phyloP scores from a whole-genome alignment of 2,888 invertebrate genomes.

The Tetramorium bicarinatum region DNA sequence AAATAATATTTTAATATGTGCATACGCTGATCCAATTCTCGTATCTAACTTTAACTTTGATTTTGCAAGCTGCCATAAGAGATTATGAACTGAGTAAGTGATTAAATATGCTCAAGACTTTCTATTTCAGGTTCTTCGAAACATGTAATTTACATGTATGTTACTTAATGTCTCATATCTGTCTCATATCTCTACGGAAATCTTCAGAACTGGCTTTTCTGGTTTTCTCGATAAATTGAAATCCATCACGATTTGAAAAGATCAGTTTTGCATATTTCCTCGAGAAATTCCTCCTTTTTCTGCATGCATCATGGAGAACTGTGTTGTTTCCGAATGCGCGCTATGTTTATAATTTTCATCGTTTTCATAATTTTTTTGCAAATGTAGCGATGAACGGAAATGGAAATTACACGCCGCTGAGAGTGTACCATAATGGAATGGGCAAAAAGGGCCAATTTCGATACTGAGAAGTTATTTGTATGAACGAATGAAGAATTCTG shows the following conservation, averaged over 20 bases:
- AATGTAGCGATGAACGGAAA: constrained; percentile 89
- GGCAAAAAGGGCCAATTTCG: constrained; percentile 94
- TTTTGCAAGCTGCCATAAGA: constrained; percentile 79
- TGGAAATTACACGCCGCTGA: constrained; percentile 92
- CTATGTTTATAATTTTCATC: constrained; percentile 46
- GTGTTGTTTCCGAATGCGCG: constrained; percentile 29
- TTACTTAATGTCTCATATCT: constrained; percentile 14
- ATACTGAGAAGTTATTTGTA: constrained; percentile 87
- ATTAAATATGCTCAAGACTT: constrained; percentile 45
- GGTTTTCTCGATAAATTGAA: constrained; percentile 9
- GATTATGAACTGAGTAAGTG: constrained; percentile 80
- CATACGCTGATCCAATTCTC: constrained; percentile 14
- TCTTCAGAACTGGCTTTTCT: constrained; percentile 35
- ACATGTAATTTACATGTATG: neutral
- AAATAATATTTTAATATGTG: neutral
- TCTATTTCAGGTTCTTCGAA: constrained; percentile 33
- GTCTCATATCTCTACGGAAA: constrained; percentile 3
- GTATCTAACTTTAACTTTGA: neutral
- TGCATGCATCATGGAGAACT: constrained; percentile 39
- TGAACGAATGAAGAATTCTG: constrained; percentile 32
- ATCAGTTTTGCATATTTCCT: constrained; percentile 37
- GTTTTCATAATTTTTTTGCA: constrained; percentile 48
- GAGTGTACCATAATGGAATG: constrained; percentile 93
- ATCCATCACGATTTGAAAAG: constrained; percentile 14
- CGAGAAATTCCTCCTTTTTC: neutral